A percentile compares a stretch with the other conserved stretches of the same genome.
phyloP scores from a whole-genome alignment of 2,888 invertebrate species.

The Tromatobia lineatoria region DNA sequence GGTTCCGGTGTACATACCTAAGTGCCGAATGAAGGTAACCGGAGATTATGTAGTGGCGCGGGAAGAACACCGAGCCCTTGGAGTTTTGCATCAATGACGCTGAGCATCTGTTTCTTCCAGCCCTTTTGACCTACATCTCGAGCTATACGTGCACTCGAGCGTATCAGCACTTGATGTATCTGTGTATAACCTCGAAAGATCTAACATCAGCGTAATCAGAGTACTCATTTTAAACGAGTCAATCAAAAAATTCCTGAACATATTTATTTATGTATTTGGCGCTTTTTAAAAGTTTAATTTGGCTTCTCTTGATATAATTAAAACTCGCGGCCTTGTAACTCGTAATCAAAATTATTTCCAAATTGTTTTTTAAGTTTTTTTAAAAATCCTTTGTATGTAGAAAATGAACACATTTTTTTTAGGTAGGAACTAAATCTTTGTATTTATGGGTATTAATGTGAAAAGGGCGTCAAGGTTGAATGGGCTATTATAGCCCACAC shows the following conservation, averaged over 20 bases:
- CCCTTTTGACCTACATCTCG: constrained; percentile 56
- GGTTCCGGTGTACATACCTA: constrained; percentile 66
- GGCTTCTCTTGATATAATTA: too few species aligned
- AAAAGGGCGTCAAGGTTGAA: constrained; percentile 28
- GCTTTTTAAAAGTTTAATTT: too few species aligned
- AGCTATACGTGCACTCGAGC: not conserved
- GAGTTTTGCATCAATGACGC: constrained; percentile 48
- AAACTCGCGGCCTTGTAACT: too few species aligned
- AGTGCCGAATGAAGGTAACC: constrained; percentile 63
- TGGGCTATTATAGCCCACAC: constrained; percentile 19
- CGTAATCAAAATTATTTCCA: too few species aligned
- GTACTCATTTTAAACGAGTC: constrained; percentile 4
- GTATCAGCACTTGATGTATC: not conserved
- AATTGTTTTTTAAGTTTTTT: too few species aligned
- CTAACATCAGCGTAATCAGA: not conserved
- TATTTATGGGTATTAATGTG: too few species aligned
- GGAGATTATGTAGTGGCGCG: constrained; percentile 34
- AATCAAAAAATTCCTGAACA: not conserved
- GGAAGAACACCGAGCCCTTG: constrained; percentile 5
- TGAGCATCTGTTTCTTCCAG: constrained; percentile 22
- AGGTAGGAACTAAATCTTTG: too few species aligned
- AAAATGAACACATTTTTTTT: too few species aligned
- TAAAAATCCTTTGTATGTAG: too few species aligned
- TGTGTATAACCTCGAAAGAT: not conserved
- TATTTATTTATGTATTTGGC: not conserved